These are phyloP conservation scores for Lysandra bellargus DNA, from an alignment of 2,888 invertebrate species.

Conservation along the genomic window DNA sequence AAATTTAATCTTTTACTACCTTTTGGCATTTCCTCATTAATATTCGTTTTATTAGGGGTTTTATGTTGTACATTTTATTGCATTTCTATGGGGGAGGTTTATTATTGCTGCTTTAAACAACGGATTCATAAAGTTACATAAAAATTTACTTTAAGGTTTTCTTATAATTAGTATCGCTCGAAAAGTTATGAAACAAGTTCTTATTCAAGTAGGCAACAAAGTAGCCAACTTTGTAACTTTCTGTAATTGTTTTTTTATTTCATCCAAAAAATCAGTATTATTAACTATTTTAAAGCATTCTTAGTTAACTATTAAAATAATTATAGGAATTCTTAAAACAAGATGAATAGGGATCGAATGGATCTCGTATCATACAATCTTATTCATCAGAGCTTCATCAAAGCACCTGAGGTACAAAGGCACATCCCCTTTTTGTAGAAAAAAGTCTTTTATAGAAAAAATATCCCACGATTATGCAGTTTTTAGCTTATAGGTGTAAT, in stretches of 20 bases:
- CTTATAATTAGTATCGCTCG: neutral
- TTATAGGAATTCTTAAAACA: slow-evolving; percentile 27
- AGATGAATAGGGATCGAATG: slow-evolving; percentile 19
- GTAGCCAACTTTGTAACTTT: neutral
- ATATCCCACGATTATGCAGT: slow-evolving; percentile 65
- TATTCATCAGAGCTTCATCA: slow-evolving; percentile 46
- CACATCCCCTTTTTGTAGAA: slow-evolving; percentile 51
- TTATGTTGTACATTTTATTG: slow-evolving; percentile 18
- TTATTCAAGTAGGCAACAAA: neutral
- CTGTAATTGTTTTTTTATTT: neutral
- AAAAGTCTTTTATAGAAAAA: slow-evolving; percentile 56
- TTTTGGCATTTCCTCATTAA: slow-evolving; percentile 21
- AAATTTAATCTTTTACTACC: slow-evolving; percentile 43
- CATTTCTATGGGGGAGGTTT: neutral
- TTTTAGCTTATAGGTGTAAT: slow-evolving; percentile 48
- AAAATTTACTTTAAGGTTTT: neutral
- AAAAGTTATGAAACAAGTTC: neutral
- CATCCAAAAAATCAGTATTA: neutral
- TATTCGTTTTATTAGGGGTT: slow-evolving; percentile 25
- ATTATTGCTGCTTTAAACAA: neutral
- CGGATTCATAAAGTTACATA: neutral
- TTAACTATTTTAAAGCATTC: neutral
- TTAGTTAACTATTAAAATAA: slow-evolving; percentile 21
- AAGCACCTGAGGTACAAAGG: slow-evolving; percentile 68
- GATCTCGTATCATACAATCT: slow-evolving; percentile 26